Conservation (phyloP, 2,113 vertebrate species). For the Colossoma macropomum region DNA sequence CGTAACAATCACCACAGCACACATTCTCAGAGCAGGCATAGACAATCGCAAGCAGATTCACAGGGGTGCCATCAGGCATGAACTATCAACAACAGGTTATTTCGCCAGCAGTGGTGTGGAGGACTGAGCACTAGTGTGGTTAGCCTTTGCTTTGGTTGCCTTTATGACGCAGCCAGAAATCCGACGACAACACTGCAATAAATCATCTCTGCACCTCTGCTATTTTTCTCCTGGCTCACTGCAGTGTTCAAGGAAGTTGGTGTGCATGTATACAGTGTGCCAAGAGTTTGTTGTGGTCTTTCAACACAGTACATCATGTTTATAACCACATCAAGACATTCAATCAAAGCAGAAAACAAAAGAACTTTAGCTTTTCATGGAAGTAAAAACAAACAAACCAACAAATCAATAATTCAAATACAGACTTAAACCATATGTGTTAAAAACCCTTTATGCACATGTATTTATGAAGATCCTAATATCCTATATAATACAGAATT, state of each 20-base stretch:
- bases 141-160: neutral
- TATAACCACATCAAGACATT: neutral
- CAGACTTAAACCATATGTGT: neutral
- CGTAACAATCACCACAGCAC: slow-evolving; percentile 36
- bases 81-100: slow-evolving; percentile 43
- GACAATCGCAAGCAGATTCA: slow-evolving; percentile 53
- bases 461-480: no score
- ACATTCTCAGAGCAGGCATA: slow-evolving; percentile 32
- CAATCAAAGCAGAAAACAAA: neutral
- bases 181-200: slow-evolving; percentile 11
- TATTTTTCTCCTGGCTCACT: slow-evolving; percentile 11
- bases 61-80: slow-evolving; percentile 33
- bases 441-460: neutral
- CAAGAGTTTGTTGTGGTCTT: neutral
- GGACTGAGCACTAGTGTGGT: neutral
- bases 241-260: neutral
- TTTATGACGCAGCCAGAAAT: slow-evolving; percentile 34
- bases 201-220: slow-evolving; percentile 44
- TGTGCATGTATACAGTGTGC: slow-evolving; percentile 9
- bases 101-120: neutral
- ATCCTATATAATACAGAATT: no score
- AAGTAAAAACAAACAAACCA: neutral
- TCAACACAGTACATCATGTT: slow-evolving; percentile 17
- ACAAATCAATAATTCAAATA: neutral
- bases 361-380: neutral